A percentile compares a stretch with the other conserved stretches of the same genome.
Evolutionary conservation across 2,113 vertebrate genomes (phyloP).

Genomic region (Nibea albiflora): DNA sequence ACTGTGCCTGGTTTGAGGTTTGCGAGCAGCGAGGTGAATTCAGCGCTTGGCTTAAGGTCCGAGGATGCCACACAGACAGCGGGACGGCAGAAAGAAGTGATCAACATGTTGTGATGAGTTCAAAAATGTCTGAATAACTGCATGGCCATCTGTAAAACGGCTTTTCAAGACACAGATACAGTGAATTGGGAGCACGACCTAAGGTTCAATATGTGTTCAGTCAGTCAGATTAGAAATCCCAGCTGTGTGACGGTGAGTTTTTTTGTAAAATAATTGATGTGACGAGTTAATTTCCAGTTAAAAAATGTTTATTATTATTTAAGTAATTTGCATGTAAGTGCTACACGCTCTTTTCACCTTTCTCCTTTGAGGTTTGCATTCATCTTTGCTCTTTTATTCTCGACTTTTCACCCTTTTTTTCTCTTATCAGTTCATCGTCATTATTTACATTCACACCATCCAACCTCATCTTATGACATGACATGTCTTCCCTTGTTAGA

Average conservation of each 20-base stretch:
- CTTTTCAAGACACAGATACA: conserved; percentile 51
- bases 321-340: conserved; percentile 16
- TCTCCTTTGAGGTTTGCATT: neutral
- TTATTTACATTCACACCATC: conserved; percentile 12
- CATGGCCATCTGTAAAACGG: conserved; percentile 65
- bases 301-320: neutral
- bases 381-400: neutral
- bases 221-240: conserved; percentile 33
- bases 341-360: neutral
- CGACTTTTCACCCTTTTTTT: neutral
- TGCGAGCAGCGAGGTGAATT: neutral
- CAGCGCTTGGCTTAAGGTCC: conserved; percentile 8
- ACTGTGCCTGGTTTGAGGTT: conserved; percentile 46
- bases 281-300: neutral
- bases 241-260: conserved; percentile 25
- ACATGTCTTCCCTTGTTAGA: conserved; percentile 34
- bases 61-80: conserved; percentile 2
- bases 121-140: conserved; percentile 44
- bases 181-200: conserved; percentile 23
- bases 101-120: conserved; percentile 24
- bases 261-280: conserved; percentile 38
- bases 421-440: neutral
- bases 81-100: conserved; percentile 28
- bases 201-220: conserved; percentile 17
- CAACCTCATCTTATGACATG: neutral